Percentiles rank a stretch among this genome's conserved stretches.
phyloP scores from a whole-genome alignment of 64 coral and sea anemone genomes.

The Catalaphyllia jardinei region DNA sequence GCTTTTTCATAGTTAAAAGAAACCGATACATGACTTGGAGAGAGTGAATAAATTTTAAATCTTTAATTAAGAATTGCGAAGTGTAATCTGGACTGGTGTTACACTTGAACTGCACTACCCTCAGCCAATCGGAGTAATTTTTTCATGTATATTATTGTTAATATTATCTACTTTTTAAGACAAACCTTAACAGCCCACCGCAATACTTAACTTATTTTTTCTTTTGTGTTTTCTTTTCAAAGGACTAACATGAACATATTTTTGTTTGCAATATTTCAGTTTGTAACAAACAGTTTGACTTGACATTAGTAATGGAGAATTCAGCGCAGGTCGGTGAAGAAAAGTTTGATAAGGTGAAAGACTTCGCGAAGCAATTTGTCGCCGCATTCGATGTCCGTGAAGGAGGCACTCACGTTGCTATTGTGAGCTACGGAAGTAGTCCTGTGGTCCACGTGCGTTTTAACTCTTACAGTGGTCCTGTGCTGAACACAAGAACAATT shows the following conservation, averaged over 20 bases:
- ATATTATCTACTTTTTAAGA: too few relatives aligned
- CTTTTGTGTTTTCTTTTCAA: background rate
- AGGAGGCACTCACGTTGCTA: slow-evolving; percentile 19
- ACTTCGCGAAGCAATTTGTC: slow-evolving; percentile 40
- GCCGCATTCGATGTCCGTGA: slow-evolving; percentile 32
- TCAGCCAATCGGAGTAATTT: too few relatives aligned
- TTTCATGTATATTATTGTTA: too few relatives aligned
- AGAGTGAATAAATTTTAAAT: too few relatives aligned
- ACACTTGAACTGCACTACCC: too few relatives aligned
- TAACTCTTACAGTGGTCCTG: slow-evolving; percentile 25
- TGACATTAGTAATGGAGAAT: slow-evolving; percentile 53
- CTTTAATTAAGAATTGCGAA: too few relatives aligned
- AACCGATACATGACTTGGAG: too few relatives aligned
- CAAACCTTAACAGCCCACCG: too few relatives aligned
- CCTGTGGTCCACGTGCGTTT: slow-evolving; percentile 17
- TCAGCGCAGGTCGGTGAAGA: slow-evolving; percentile 22
- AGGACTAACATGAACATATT: too few relatives aligned
- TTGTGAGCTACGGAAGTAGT: slow-evolving; percentile 37
- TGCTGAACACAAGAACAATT: background rate
- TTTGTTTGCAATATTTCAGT: slow-evolving; percentile 13
- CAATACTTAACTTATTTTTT: background rate
- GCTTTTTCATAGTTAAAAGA: too few relatives aligned
- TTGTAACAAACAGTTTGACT: slow-evolving; percentile 49
- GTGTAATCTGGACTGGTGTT: too few relatives aligned
- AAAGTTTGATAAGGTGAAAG: slow-evolving; percentile 43